Conservation (phyloP, 2,888 invertebrate species). For the Drosophila dives region DNA sequence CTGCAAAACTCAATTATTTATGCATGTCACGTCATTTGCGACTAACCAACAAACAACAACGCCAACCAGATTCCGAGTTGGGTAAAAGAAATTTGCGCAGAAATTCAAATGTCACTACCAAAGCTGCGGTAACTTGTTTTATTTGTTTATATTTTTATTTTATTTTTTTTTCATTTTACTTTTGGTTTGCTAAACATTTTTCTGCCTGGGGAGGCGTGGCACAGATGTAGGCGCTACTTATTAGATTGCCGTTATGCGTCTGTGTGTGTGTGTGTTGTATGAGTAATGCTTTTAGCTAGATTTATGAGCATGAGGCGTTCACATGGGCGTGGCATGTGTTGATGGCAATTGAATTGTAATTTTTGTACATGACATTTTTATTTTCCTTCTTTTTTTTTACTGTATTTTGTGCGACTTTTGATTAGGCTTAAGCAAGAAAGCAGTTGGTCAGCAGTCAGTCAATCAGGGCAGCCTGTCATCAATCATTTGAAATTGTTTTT, state of each 20-base stretch:
- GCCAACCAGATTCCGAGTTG: slow-evolving; percentile 29
- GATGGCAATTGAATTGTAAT: slow-evolving; percentile 71
- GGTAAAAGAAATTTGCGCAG: slow-evolving; percentile 46
- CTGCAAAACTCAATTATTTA: slow-evolving; percentile 78
- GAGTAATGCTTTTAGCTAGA: slow-evolving; percentile 46
- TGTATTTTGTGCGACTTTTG: slow-evolving; percentile 29
- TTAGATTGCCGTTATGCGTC: slow-evolving; percentile 47
- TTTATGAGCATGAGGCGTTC: slow-evolving; percentile 39
- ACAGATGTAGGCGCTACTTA: slow-evolving; percentile 54
- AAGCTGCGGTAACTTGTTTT: slow-evolving; percentile 44
- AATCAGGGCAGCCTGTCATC: slow-evolving; percentile 26
- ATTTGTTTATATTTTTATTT: slow-evolving; percentile 7
- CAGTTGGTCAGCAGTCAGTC: slow-evolving; percentile 47
- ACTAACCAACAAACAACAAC: slow-evolving; percentile 55
- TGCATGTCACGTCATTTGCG: slow-evolving; percentile 79
- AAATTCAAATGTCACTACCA: slow-evolving; percentile 75
- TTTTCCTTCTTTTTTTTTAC: slow-evolving; percentile 15
- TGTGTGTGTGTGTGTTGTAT: slow-evolving; percentile 11
- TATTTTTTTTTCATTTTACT: neutral
- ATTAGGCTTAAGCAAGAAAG: slow-evolving; percentile 26
- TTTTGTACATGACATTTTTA: slow-evolving; percentile 51
- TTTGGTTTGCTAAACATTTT: slow-evolving; percentile 20
- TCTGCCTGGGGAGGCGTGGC: slow-evolving; percentile 19
- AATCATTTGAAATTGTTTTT: slow-evolving; percentile 33
- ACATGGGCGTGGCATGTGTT: slow-evolving; percentile 6